Evolutionary conservation across 2,113 vertebrate genomes (phyloP).

Genomic region (Tyto alba): DNA sequence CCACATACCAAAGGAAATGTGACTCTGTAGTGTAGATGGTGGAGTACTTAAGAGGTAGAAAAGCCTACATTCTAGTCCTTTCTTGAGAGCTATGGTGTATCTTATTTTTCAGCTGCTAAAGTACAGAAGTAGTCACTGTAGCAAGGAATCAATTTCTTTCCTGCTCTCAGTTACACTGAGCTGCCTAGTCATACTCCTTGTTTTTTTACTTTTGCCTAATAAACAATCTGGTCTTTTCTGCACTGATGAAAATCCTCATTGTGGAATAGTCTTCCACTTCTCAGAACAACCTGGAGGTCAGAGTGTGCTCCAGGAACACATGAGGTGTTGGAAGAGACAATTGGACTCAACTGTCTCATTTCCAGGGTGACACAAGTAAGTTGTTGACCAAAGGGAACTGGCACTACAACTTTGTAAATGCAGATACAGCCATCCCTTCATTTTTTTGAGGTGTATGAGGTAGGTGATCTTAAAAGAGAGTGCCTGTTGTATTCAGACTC

Average conservation of each 20-base stretch:
- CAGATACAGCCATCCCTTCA: neutral
- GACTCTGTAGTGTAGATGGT: neutral
- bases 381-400: neutral
- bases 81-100: conserved; percentile 44
- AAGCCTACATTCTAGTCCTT: neutral
- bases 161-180: neutral
- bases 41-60: neutral
- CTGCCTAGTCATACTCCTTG: neutral
- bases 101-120: neutral
- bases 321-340: neutral
- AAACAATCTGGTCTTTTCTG: neutral
- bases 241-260: neutral
- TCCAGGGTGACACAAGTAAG: neutral
- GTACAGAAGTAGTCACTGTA: neutral
- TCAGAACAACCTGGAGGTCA: neutral
- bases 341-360: neutral
- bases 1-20: neutral
- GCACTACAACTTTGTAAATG: neutral
- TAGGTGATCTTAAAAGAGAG: neutral
- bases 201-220: neutral
- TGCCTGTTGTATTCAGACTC: neutral
- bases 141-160: neutral
- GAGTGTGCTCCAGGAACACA: neutral
- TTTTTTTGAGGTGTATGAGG: neutral
- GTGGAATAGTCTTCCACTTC: neutral